A percentile compares a stretch with the other conserved stretches of the same genome.
Conservation (phyloP, 2,888 invertebrate species). For the Scaptomyza cyrtandrae region DNA sequence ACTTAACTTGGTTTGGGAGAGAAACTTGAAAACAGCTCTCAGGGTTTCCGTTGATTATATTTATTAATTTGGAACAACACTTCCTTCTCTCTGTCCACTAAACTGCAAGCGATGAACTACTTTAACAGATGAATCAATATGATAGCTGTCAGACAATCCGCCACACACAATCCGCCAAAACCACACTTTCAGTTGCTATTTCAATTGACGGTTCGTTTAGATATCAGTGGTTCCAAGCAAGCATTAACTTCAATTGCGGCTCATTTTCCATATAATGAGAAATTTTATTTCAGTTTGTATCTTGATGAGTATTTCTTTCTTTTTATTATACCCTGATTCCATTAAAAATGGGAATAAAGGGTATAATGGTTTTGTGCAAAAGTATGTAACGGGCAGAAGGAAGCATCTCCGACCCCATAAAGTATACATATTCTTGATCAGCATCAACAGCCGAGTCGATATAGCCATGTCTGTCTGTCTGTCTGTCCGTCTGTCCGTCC, state of each 20-base stretch:
- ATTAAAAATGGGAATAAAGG: too few relatives aligned
- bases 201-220: conserved; percentile 39
- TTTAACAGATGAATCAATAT: conserved; percentile 26
- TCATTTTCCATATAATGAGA: conserved; percentile 52
- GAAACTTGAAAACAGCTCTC: not conserved
- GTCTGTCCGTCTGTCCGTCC: too few relatives aligned
- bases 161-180: not conserved
- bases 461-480: too few relatives aligned
- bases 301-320: too few relatives aligned
- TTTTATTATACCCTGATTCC: too few relatives aligned
- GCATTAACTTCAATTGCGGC: conserved; percentile 71
- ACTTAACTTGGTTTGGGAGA: too few relatives aligned
- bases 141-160: conserved; percentile 5
- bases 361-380: too few relatives aligned
- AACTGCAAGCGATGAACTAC: not conserved
- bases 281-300: conserved; percentile 62
- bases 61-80: not conserved
- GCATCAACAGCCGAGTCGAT: too few relatives aligned
- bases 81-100: not conserved
- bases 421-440: too few relatives aligned
- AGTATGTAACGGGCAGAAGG: too few relatives aligned
- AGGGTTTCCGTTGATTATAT: not conserved
- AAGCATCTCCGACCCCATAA: too few relatives aligned
- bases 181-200: conserved; percentile 16
- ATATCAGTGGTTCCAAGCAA: conserved; percentile 38